Conservation (phyloP, 92 coral and sea anemone genomes). For the Bergia sp. region DNA sequence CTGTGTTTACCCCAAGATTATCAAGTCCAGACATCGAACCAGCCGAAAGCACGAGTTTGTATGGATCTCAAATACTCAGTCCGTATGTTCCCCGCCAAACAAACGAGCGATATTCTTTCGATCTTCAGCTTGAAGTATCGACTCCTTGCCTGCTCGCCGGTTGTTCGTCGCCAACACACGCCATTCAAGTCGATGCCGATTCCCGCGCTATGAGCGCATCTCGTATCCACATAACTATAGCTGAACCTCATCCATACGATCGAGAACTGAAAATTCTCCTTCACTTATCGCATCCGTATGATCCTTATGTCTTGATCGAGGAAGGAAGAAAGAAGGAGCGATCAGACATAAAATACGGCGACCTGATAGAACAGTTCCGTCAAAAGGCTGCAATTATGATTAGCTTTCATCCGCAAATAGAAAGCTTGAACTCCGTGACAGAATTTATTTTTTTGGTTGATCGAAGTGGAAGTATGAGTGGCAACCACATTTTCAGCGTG, state of each 20-base stretch:
- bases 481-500: conserved; percentile 90
- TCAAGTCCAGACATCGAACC: conserved; percentile 51
- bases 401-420: conserved; percentile 78
- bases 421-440: conserved; percentile 47
- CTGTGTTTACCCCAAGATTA: conserved; percentile 89
- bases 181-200: conserved; percentile 97
- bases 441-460: conserved; percentile 94
- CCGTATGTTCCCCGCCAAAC: conserved; percentile 78
- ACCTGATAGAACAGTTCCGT: conserved; percentile 67
- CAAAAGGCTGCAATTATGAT: conserved; percentile 85
- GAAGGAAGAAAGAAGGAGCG: conserved; percentile 70
- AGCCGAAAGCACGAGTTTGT: conserved; percentile 44
- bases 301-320: conserved; percentile 88
- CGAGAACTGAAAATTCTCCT: conserved; percentile 84
- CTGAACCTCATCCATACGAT: conserved; percentile 88
- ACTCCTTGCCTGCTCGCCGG: conserved; percentile 96
- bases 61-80: conserved; percentile 79
- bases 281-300: conserved; percentile 86
- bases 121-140: conserved; percentile 82
- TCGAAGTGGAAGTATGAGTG: conserved; percentile 99
- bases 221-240: conserved; percentile 86
- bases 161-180: conserved; percentile 92
- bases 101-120: conserved; percentile 87
- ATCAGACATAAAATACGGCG: conserved; percentile 33
- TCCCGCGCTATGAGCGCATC: conserved; percentile 88